phyloP scores from a whole-genome alignment of 1,140 invertebrate genomes.

The Drosophila simulans region DNA sequence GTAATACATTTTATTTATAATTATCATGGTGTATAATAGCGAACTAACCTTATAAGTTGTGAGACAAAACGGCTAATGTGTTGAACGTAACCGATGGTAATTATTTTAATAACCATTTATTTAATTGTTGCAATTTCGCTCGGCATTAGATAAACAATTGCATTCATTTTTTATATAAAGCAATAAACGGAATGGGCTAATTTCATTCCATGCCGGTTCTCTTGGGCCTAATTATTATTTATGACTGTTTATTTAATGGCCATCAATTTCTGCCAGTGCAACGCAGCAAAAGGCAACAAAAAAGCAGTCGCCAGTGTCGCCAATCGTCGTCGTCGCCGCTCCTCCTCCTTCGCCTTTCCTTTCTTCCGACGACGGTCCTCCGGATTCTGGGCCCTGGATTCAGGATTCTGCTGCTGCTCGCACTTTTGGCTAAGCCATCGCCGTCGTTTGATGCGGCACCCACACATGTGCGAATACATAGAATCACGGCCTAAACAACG shows the following conservation, averaged over 20 bases:
- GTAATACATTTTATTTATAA: background rate
- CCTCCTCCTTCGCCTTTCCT: slow-evolving; percentile 43
- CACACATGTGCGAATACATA: slow-evolving; percentile 43
- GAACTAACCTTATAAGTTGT: background rate
- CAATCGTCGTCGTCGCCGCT: slow-evolving; percentile 41
- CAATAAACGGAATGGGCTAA: background rate
- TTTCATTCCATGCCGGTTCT: background rate
- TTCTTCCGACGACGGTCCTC: slow-evolving; percentile 37
- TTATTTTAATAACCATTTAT: background rate
- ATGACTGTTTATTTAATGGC: too few species aligned
- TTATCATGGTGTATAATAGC: background rate
- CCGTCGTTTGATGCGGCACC: slow-evolving; percentile 61
- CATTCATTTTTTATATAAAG: too few species aligned
- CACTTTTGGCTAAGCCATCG: slow-evolving; percentile 68
- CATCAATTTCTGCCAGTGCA: slow-evolving; percentile 23
- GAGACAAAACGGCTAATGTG: background rate
- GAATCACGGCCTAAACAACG: slow-evolving; percentile 68
- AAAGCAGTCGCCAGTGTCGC: slow-evolving; percentile 47
- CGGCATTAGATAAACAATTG: too few species aligned
- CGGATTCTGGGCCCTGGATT: background rate
- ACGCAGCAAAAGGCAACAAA: slow-evolving; percentile 48
- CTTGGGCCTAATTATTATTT: background rate
- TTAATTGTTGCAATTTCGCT: background rate
- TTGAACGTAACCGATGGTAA: background rate
- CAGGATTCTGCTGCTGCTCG: slow-evolving; percentile 52